These are phyloP conservation scores for Manis pentadactyla DNA, from an alignment of 2,797 vertebrate species.

Conservation along the genomic window DNA sequence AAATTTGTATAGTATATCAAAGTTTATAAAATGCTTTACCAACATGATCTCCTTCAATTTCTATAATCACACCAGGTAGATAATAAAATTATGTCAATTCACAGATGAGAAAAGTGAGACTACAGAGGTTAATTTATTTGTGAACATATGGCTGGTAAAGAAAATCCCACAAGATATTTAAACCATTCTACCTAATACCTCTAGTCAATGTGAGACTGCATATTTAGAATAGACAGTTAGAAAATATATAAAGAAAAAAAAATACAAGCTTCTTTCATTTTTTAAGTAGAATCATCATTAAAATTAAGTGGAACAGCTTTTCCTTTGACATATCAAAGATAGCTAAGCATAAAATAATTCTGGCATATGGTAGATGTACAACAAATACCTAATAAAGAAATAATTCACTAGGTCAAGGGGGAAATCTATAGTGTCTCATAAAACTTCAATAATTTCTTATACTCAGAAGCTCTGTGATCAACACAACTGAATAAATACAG, in stretches of 20 bases:
- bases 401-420: conserved; percentile 11
- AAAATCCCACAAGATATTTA: conserved; percentile 19
- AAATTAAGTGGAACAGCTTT: conserved; percentile 33
- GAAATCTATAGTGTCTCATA: conserved; percentile 58
- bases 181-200: conserved; percentile 30
- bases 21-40: conserved; percentile 50
- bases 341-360: neutral
- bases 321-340: conserved; percentile 28
- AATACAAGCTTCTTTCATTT: neutral
- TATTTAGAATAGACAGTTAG: neutral
- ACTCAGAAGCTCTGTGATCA: conserved; percentile 39
- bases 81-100: conserved; percentile 40
- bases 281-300: conserved; percentile 37
- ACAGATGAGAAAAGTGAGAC: conserved; percentile 21
- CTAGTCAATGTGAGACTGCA: neutral
- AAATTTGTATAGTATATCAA: conserved; percentile 25
- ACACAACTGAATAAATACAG: conserved; percentile 49
- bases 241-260: conserved; percentile 35
- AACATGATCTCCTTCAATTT: conserved; percentile 42
- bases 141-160: neutral
- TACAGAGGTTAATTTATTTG: conserved; percentile 3
- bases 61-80: conserved; percentile 29
- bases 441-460: conserved; percentile 54
- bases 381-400: conserved; percentile 45
- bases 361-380: neutral